A percentile compares a stretch with the other conserved stretches of the same genome.
These are phyloP conservation scores for Pangasius djambal DNA, from an alignment of 2,797 vertebrate species.

Conservation along the genomic window DNA sequence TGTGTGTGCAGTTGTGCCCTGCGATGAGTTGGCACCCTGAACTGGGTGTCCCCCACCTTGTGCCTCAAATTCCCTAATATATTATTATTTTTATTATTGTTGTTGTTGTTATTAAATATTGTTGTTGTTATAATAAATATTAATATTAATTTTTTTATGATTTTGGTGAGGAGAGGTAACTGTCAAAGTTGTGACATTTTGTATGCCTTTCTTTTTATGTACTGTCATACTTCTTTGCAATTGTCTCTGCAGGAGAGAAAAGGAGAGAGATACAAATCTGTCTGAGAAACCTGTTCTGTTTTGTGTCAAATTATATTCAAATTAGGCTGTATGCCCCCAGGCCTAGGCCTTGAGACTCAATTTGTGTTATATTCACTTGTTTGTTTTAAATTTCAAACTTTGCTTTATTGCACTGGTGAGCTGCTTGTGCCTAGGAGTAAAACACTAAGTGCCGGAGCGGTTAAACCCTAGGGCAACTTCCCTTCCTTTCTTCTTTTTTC, in stretches of 20 bases:
- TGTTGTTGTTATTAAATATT: not conserved
- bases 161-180: not conserved
- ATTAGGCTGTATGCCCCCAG: constrained; percentile 2
- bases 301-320: constrained; percentile 17
- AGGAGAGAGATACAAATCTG: not conserved
- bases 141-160: not conserved
- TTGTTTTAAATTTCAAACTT: constrained; percentile 39
- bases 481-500: not conserved
- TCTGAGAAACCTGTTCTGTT: not conserved
- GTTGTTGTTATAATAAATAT: not conserved
- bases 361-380: constrained; percentile 20
- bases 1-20: too few species aligned
- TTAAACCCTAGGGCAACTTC: constrained; percentile 30
- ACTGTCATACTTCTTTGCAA: not conserved
- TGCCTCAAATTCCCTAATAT: too few species aligned
- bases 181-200: not conserved
- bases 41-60: too few species aligned
- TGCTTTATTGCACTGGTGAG: constrained; percentile 41
- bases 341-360: constrained; percentile 28
- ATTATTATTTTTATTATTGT: too few species aligned
- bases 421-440: constrained; percentile 22
- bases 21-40: too few species aligned
- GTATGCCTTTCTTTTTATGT: not conserved
- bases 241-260: not conserved
- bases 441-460: not conserved